Percentiles rank a stretch among this genome's conserved stretches.
phyloP scores from a whole-genome alignment of 2,113 vertebrate species.

The Burhinus bistriatus region DNA sequence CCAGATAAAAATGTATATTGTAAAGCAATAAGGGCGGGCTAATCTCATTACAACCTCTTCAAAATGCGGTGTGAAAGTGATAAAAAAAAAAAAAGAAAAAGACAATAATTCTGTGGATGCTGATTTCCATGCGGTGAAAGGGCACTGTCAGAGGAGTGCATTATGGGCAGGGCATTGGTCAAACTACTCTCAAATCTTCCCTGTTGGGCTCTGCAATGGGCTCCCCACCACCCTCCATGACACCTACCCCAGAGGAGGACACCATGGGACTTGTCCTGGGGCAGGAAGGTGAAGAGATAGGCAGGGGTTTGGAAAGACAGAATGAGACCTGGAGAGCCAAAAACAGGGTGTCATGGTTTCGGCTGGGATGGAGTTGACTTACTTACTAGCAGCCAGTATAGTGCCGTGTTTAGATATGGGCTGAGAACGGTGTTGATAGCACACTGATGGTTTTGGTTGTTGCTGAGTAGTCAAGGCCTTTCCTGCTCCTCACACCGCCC shows the following conservation, averaged over 20 bases:
- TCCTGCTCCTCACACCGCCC: background rate
- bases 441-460: background rate
- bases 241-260: background rate
- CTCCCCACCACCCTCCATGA: background rate
- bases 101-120: background rate
- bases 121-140: background rate
- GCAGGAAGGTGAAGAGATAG: background rate
- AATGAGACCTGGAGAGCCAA: background rate
- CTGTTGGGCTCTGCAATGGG: background rate
- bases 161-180: background rate
- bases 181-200: background rate
- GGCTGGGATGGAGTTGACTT: background rate
- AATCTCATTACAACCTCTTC: background rate
- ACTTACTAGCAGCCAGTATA: background rate
- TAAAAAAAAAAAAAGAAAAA: background rate
- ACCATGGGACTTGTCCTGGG: fast-evolving
- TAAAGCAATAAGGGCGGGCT: background rate
- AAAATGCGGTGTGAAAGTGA: background rate
- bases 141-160: background rate
- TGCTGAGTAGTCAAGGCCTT: background rate
- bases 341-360: background rate
- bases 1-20: background rate
- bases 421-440: background rate
- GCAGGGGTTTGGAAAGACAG: background rate
- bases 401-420: background rate